Evolutionary conservation across 2,888 invertebrate species (phyloP), one percentile per base, ranked within the genome.

Genomic region (Dromius quadrimaculatus): DNA sequence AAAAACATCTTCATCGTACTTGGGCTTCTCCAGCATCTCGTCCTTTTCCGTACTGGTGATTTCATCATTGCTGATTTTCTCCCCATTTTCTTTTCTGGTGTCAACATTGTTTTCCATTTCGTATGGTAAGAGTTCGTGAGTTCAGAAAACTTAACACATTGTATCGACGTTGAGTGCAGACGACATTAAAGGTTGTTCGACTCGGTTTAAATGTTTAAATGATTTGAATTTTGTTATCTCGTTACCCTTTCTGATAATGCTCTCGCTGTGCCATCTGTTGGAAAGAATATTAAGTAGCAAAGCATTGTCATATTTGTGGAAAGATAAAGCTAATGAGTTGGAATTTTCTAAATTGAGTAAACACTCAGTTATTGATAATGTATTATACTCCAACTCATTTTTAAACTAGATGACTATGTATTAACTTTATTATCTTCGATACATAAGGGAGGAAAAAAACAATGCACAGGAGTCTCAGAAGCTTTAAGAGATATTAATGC

Each of bases 1-100:
- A 71, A 84, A 82, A 20, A 85, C 77, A 65, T 85, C 84, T 73
- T 87, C 85, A 57, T 81, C 70, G 22, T 76, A 74, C 19, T 73
- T 63, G n/a, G n/a, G n/a, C 22, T 74, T 72, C n/a, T 81, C 80
- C 72, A 78, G 78, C 20, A 64, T 34, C 38, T 72, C 72, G 19
- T 63, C 61, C 61, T 69, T 41, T 11, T 71, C 57, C 43, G 23
- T 62, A 19, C 19, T 22, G 36, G 64, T 20, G 13, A 65, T 36
- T 32, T 47, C 61, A 8, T 68, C 57, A 22, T 17, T 28, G 17
- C 20, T 32, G 17, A 13, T 36, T 11, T 68, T 62, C 22, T 11
- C 41, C 22, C 15, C 28, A 9, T 34, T 61, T 36, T 61, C 59
- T n/a, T 54, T 54, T 15, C 11, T 32, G n/a, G 11, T 8, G n/a